Percentiles rank a stretch among this genome's conserved stretches.
These are phyloP conservation scores for Synanthedon myopaeformis DNA, from an alignment of 2,888 invertebrate genomes.

Conservation along the genomic window DNA sequence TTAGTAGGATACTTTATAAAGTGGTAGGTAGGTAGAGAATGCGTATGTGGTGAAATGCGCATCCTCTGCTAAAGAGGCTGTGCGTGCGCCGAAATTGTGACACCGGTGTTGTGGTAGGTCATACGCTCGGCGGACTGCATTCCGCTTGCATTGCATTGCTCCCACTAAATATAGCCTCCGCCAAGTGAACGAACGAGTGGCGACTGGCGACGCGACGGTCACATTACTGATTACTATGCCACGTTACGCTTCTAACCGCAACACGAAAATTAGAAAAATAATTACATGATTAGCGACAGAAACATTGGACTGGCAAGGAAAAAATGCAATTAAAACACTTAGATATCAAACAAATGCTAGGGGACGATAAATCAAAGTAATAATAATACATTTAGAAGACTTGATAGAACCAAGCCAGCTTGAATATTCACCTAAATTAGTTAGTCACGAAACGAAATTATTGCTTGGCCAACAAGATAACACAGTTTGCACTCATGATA, in stretches of 20 bases:
- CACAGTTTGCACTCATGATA: no score
- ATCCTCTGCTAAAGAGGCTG: slow-evolving; percentile 27
- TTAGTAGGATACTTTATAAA: no score
- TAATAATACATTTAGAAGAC: no score
- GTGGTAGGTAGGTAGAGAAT: neutral
- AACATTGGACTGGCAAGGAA: no score
- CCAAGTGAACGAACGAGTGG: slow-evolving; percentile 59
- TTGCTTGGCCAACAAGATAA: no score
- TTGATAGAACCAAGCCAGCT: no score
- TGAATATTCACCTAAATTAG: no score
- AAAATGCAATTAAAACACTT: no score
- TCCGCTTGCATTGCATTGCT: slow-evolving; percentile 23
- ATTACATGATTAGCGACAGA: neutral
- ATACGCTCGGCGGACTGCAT: slow-evolving; percentile 34
- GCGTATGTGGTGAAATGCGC: slow-evolving; percentile 8
- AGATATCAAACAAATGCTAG: no score
- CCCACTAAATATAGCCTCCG: slow-evolving; percentile 61
- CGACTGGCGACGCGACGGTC: slow-evolving; percentile 13
- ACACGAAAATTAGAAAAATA: neutral
- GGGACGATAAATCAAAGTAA: no score
- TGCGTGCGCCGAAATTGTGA: slow-evolving; percentile 52
- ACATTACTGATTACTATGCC: slow-evolving; percentile 7
- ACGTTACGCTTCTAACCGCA: neutral
- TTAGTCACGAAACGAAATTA: no score
- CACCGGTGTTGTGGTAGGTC: slow-evolving; percentile 56